Evolutionary conservation across 2,888 invertebrate species (phyloP).

Genomic region (Pachliopta kotzebuea): DNA sequence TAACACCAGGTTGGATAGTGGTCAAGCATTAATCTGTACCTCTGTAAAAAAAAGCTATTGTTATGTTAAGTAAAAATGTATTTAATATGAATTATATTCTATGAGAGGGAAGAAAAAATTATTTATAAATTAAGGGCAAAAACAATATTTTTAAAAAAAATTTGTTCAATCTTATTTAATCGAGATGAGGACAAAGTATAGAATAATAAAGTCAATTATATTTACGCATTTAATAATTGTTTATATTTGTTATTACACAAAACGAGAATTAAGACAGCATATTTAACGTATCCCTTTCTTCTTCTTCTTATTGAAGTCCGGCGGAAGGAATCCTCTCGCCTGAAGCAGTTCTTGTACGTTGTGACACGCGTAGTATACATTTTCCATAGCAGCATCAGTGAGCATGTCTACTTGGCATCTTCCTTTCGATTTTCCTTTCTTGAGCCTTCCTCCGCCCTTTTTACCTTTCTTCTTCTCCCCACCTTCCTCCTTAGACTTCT

Average conservation of each 20-base stretch:
- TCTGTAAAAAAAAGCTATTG: too few relatives aligned
- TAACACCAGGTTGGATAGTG: too few relatives aligned
- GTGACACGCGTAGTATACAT: slow-evolving; percentile 96
- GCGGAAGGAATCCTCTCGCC: slow-evolving; percentile 94
- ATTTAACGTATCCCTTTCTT: slow-evolving; percentile 85
- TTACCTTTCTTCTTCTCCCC: slow-evolving; percentile 73
- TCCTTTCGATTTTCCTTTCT: slow-evolving; percentile 81
- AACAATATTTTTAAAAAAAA: too few relatives aligned
- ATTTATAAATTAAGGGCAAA: too few relatives aligned
- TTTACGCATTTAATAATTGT: too few relatives aligned
- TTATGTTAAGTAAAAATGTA: too few relatives aligned
- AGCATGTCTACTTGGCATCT: slow-evolving; percentile 91
- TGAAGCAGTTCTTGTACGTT: slow-evolving; percentile 93
- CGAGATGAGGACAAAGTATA: too few relatives aligned
- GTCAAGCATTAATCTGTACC: too few relatives aligned
- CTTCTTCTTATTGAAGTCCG: slow-evolving; percentile 92
- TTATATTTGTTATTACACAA: not conserved
- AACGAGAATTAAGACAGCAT: not conserved
- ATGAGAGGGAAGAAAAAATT: too few relatives aligned
- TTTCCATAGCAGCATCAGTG: slow-evolving; percentile 95
- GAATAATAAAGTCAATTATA: too few relatives aligned
- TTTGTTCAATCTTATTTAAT: too few relatives aligned
- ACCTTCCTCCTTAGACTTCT: slow-evolving; percentile 70
- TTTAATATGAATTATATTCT: too few relatives aligned
- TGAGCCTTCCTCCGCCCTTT: slow-evolving; percentile 68